phyloP scores from a whole-genome alignment of 2,113 vertebrate genomes.

The Oreochromis tanganicae region DNA sequence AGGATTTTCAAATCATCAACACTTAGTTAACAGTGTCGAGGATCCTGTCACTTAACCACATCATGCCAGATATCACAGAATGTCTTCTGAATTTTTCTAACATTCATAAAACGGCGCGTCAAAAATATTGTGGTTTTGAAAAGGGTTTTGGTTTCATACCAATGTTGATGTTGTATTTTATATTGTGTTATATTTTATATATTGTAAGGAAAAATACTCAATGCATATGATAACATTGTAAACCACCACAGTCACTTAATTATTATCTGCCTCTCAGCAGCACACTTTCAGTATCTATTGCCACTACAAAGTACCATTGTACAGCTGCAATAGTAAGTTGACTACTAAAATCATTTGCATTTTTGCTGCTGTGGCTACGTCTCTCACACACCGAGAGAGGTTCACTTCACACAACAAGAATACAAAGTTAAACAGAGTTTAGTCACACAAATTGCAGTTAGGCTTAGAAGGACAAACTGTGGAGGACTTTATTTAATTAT shows the following conservation, averaged over 20 bases:
- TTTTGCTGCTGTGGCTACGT: not conserved
- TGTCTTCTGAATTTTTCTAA: not conserved
- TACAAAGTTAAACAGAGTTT: not conserved
- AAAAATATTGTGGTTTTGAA: not conserved
- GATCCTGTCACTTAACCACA: not conserved
- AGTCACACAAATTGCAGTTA: rapidly evolving
- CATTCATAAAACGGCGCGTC: not conserved
- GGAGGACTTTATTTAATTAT: not conserved
- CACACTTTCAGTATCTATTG: not conserved
- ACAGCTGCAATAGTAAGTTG: not conserved
- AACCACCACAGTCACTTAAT: not conserved
- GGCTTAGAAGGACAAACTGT: not conserved
- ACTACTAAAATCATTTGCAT: rapidly evolving
- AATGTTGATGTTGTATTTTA: not conserved
- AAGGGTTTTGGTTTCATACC: not conserved
- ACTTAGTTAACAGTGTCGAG: not conserved
- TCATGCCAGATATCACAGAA: not conserved
- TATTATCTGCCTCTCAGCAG: not conserved
- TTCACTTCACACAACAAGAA: not conserved
- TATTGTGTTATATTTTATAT: not conserved
- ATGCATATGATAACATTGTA: not conserved
- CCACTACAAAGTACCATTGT: not conserved
- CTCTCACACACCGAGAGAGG: rapidly evolving
- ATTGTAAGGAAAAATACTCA: not conserved
- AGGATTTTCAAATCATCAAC: not conserved